Conservation (phyloP, 30 jellyfish, hydroid and myxozoan genomes). For the Euphysa ruthae region DNA sequence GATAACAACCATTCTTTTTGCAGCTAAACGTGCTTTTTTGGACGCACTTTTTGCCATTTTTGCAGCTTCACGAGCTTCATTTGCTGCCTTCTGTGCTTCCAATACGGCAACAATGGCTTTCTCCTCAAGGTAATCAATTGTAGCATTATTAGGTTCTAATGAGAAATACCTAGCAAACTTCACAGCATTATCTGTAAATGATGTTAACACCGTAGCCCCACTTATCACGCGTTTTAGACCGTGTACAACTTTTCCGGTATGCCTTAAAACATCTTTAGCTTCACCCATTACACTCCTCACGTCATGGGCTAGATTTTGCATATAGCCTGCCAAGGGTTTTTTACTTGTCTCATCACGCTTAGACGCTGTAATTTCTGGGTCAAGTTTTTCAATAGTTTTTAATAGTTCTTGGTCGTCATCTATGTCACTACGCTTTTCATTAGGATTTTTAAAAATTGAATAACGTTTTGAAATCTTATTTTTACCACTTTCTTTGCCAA, state of each 20-base stretch:
- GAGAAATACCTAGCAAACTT: constrained; percentile 77
- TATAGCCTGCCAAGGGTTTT: constrained; percentile 20
- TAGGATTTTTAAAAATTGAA: not conserved
- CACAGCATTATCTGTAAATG: constrained; percentile 66
- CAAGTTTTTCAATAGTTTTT: constrained; percentile 16
- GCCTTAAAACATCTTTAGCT: constrained; percentile 51
- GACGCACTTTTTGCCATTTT: constrained; percentile 56
- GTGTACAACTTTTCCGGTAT: constrained; percentile 56
- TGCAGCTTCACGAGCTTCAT: constrained; percentile 75
- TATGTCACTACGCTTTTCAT: constrained; percentile 28
- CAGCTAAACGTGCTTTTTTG: constrained; percentile 23
- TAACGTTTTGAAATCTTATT: not conserved
- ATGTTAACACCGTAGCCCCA: constrained; percentile 56
- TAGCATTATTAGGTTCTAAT: constrained; percentile 70
- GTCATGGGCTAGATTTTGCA: constrained; percentile 30
- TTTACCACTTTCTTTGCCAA: no score
- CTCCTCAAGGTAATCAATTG: constrained; percentile 76
- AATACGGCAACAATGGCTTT: constrained; percentile 81
- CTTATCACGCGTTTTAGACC: constrained; percentile 56
- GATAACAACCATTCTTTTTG: constrained; percentile 14
- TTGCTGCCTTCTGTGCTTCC: constrained; percentile 82
- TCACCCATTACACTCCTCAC: constrained; percentile 62
- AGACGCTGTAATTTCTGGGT: not conserved
- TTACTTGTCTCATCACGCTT: constrained; percentile 5
- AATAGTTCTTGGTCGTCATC: constrained; percentile 14